Conservation (phyloP, 2,888 invertebrate species). For the Flexamia atlantica region DNA sequence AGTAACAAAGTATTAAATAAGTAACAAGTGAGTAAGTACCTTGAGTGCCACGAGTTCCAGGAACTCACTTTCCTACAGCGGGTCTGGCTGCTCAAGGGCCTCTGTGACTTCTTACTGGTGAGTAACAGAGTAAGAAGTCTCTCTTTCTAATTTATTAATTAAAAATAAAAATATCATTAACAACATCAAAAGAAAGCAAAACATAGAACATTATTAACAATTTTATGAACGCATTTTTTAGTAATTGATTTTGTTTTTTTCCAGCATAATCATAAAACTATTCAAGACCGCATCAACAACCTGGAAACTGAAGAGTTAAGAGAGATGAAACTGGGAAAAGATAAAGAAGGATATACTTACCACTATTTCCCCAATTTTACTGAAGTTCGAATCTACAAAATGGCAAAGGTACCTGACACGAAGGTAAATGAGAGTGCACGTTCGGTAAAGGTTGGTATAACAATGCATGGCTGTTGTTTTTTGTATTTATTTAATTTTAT, state of each 20-base stretch:
- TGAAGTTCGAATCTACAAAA: constrained; percentile 68
- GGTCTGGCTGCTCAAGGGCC: constrained; percentile 78
- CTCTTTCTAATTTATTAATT: too few species aligned
- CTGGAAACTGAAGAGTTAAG: constrained; percentile 75
- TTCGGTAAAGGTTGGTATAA: constrained; percentile 19
- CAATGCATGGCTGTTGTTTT: constrained; percentile 13
- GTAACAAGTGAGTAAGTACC: too few species aligned
- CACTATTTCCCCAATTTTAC: constrained; percentile 76
- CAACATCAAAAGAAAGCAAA: too few species aligned
- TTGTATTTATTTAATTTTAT: neutral
- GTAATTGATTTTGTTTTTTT: constrained; percentile 60
- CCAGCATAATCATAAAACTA: constrained; percentile 77
- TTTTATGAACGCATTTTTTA: too few species aligned
- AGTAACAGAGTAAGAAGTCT: too few species aligned
- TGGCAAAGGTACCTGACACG: constrained; percentile 63
- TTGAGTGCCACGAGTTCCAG: constrained; percentile 76
- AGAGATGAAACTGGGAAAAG: constrained; percentile 76
- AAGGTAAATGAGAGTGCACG: constrained; percentile 56
- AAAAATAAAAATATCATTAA: too few species aligned
- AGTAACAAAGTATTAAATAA: too few species aligned
- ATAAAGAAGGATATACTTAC: constrained; percentile 76
- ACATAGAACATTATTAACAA: too few species aligned
- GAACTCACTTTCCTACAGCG: constrained; percentile 75
- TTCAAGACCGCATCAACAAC: constrained; percentile 76
- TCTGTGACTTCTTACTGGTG: constrained; percentile 75